These are phyloP conservation scores for Gorsachius magnificus DNA, from an alignment of 2,797 vertebrate genomes.

Conservation along the genomic window DNA sequence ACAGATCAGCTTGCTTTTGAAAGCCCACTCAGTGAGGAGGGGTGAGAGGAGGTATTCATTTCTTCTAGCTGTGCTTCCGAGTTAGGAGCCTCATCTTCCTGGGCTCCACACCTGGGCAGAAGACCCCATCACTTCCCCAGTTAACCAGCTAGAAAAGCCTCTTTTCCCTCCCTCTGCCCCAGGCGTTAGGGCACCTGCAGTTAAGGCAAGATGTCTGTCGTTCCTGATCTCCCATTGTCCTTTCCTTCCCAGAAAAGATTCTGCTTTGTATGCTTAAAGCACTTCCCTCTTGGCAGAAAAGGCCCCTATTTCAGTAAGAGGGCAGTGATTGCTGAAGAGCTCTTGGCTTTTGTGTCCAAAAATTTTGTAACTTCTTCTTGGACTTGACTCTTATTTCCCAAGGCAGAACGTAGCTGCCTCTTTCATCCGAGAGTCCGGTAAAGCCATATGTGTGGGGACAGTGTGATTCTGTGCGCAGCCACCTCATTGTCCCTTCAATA, in stretches of 20 bases:
- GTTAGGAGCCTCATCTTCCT: neutral
- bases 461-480: neutral
- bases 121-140: neutral
- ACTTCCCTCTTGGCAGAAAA: neutral
- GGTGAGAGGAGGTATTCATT: neutral
- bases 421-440: accelerated
- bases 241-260: neutral
- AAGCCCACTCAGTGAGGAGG: neutral
- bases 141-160: neutral
- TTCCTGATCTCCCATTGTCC: neutral
- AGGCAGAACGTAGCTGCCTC: neutral
- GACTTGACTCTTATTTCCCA: neutral
- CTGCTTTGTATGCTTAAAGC: neutral
- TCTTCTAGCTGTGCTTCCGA: neutral
- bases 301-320: neutral
- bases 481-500: accelerated
- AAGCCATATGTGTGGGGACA: accelerated
- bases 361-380: neutral
- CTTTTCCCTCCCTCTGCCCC: neutral
- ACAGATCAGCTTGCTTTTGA: neutral
- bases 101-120: neutral
- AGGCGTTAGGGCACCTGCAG: neutral
- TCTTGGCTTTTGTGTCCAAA: neutral
- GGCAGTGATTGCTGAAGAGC: neutral
- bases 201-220: neutral